Base-by-base conservation (phyloP, 2,888 invertebrate genomes). In the Bimastos eiseni region DNA sequence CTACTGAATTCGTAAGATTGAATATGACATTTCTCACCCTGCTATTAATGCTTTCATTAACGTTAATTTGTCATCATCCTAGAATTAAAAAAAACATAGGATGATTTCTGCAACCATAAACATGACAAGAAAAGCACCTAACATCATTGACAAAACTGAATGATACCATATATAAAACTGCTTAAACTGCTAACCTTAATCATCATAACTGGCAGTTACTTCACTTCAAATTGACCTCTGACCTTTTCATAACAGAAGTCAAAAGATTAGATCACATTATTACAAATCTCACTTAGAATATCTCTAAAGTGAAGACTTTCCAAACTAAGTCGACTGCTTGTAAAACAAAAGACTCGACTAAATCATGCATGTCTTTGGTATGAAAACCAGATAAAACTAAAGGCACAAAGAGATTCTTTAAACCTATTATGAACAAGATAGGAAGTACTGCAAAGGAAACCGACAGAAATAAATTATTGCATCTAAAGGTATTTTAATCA, bases 61-160 rank as follows among this genome's bases (percentile, higher is more conserved):
- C 44, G 92, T 91, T 44, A 93, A 86, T 89, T 92, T 92, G 36
- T 93, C 92, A 90, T 93, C 93, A 92, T 93, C 93, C 92, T 92
- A 90, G 8, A 91, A 90, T n/a, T 33, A 91, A 36, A 90, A 89
- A n/a, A 44, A 44, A 86, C 13, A 83, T 1, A 24, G 24, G 17
- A 86, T 33, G n/a, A 0, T 15, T 13, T 34, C 4, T n/a, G n/a
- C 70, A 70, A n/a, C n/a, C 70, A n/a, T 70, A 11, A 11, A 70
- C 70, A 70, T 2, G 4, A 70, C 70, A 70, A 8, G 6, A 70
- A n/a, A n/a, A 70, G 30, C 70, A n/a, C 30, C n/a, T 11, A 70
- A 8, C 13, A 5, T 70, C 70, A 8, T n/a, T 70, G 8, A 17
- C 70, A 70, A 49, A 49, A 49, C 24, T n/a, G 70, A 70, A n/a